Base-by-base conservation (phyloP, 2,888 invertebrate species). In the Volucella inflata region DNA sequence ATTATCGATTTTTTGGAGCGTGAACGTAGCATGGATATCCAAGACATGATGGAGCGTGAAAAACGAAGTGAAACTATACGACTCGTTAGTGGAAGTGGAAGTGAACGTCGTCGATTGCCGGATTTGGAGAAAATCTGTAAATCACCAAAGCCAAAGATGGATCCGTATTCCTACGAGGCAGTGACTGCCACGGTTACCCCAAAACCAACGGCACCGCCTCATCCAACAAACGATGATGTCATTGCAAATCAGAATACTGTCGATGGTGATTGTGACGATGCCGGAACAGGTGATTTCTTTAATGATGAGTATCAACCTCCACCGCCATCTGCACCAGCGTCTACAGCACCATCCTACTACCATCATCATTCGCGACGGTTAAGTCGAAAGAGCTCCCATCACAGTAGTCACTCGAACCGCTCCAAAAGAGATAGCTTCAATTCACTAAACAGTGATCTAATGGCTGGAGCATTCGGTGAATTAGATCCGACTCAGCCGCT, bases 1-100 rank as follows among this genome's bases (percentile, higher is more conserved):
- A 92, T 92, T 3, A 92, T 92, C 72, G 92, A 92, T 87, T 88
- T 91, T 81, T 79, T 92, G 30, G 92, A 92, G 71, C 90, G 92
- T n/a, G 92, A 92, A 84, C 90, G 92, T 55, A 92, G 91, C 87
- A 90, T 91, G 90, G 91, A 92, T 77, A 90, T 92, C 55, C 92
- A 91, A 77, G 92, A 92, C 21, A 91, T 91, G 89, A 88, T 92
- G 53, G 90, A 89, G 72, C 89, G 90, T 2, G 92, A 92, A 46
- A 88, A 89, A 81, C 89, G 89, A 16, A 89, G 90, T 46, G 92
- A 90, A 64, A 89, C 89, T 16, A 87, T 90, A 16, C 90, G 90
- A 2, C 68, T 89, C 4, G 62, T 85, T 17, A 76, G 53, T 42
- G 85, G 88, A 10, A 83, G 71, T 14, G 88, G 89, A 10, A 89